Evolutionary conservation across 1,140 invertebrate genomes (phyloP).

Genomic region (Lasaia peninsularis): DNA sequence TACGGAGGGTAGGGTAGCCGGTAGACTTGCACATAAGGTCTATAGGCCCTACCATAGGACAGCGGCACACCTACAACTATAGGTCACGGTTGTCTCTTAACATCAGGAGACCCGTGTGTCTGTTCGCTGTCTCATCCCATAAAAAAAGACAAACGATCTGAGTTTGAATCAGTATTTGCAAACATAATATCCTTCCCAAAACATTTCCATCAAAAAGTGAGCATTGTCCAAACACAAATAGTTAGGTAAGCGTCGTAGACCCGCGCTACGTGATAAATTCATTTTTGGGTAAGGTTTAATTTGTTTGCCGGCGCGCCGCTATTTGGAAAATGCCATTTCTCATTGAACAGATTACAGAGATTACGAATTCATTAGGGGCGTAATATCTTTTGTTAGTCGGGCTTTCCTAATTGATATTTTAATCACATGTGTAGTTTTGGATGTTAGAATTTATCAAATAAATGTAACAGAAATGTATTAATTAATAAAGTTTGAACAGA

Average conservation of each 20-base stretch:
- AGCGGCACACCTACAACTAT: too few relatives aligned
- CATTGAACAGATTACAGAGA: constrained; percentile 73
- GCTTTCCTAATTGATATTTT: constrained; percentile 61
- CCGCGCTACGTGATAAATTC: constrained; percentile 65
- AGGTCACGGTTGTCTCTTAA: too few relatives aligned
- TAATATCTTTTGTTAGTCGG: constrained; percentile 59
- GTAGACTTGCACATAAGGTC: too few relatives aligned
- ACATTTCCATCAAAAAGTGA: constrained; percentile 15
- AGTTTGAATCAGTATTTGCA: too few relatives aligned
- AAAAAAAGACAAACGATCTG: too few relatives aligned
- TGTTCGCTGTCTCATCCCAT: too few relatives aligned
- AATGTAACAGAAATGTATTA: too few relatives aligned
- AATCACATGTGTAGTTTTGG: constrained; percentile 45
- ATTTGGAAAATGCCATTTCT: constrained; percentile 71
- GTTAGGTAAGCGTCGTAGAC: constrained; percentile 37
- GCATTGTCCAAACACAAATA: constrained; percentile 48
- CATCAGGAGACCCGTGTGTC: too few relatives aligned
- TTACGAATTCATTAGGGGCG: constrained; percentile 74
- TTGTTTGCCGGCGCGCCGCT: constrained; percentile 61
- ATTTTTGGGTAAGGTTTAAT: constrained; percentile 74
- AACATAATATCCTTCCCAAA: neutral
- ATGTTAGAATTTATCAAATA: constrained; percentile 14
- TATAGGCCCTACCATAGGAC: too few relatives aligned
- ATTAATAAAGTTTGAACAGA: too few relatives aligned
- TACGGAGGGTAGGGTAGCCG: too few relatives aligned